Base-by-base conservation (phyloP, 2,888 invertebrate species). In the Pristionchus fissidentatus region DNA sequence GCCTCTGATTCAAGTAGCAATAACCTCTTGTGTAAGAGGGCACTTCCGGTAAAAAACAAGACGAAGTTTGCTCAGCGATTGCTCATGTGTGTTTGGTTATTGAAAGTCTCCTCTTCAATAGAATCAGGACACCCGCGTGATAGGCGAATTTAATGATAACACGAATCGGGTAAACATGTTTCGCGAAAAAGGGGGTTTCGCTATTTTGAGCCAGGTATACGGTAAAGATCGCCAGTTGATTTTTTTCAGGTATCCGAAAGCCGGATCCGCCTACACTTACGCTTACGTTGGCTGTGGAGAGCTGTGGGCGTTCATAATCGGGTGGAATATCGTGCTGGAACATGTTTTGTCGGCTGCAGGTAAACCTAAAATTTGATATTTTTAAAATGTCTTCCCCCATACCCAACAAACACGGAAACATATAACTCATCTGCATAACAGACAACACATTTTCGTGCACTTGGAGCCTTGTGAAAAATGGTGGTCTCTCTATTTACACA, bases 271-370 rank as follows among this genome's bases (percentile, higher is more conserved):
- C 32, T 93, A 93, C 86, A 96, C 96, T 94, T 97, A 97, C 94
- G 96, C 96, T 88, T 97, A 97, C 93, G 97, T 97, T 86, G 96
- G 97, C 3, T 96, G 97, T 84, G 97, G 97, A 70, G 97, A 97
- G 93, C 96, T 97, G 93, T 95, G 97, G 92, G 97, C 97, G 85
- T 97, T 97, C 94, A 95, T 97, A 13, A 90, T 93, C 1, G 93
- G 92, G 4, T 92, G 92, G 92, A 92, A 91, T 75, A 88, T 92
- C 70, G 86, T 92, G 0, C 83, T 92, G 78, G 96, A 96, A 92
- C 96, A 96, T 93, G 95, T 96, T 57, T 96, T 96, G 86, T 96
- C 87, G 55, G 86, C 87, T 43, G 89, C 89, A 22, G 88, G 88
- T 88, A 49, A 66, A n/a, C 32, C 3, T 46, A 13, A 7, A 26